Evolutionary conservation across 2,888 invertebrate species (phyloP).

Genomic region (Entomobrya multifasciata): DNA sequence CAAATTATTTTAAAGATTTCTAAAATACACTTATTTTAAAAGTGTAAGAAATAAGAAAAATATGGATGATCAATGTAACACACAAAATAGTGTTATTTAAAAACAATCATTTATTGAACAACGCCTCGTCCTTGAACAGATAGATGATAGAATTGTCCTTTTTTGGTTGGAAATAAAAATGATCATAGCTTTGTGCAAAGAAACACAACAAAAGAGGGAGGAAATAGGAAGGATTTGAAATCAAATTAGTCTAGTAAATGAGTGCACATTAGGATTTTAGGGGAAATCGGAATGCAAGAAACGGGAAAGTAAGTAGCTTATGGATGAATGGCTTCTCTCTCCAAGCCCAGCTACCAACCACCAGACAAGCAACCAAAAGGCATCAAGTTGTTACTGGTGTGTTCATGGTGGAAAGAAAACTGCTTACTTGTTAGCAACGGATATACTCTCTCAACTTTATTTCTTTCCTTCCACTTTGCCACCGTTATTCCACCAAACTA

Average conservation of each 20-base stretch:
- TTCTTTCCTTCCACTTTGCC: conserved; percentile 58
- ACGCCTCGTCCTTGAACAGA: neutral
- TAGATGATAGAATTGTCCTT: neutral
- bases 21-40: neutral
- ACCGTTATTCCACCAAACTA: conserved; percentile 34
- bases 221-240: conserved; percentile 73
- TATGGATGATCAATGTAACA: too few relatives aligned
- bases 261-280: conserved; percentile 40
- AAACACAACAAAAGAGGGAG: too few relatives aligned
- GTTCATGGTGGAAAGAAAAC: conserved; percentile 4
- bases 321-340: neutral
- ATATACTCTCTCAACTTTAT: neutral
- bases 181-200: too few relatives aligned
- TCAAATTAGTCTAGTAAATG: conserved; percentile 71
- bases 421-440: too few relatives aligned
- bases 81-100: too few relatives aligned
- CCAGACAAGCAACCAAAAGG: neutral
- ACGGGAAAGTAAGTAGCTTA: conserved; percentile 60
- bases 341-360: neutral
- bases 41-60: neutral
- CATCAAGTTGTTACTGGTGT: too few relatives aligned
- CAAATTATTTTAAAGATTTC: neutral
- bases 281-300: conserved; percentile 47
- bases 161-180: neutral
- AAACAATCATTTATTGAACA: too few relatives aligned